Evolutionary conservation across 2,797 vertebrate genomes (phyloP), one percentile per base, ranked within the genome.

Genomic region (Aldrovandia affinis): DNA sequence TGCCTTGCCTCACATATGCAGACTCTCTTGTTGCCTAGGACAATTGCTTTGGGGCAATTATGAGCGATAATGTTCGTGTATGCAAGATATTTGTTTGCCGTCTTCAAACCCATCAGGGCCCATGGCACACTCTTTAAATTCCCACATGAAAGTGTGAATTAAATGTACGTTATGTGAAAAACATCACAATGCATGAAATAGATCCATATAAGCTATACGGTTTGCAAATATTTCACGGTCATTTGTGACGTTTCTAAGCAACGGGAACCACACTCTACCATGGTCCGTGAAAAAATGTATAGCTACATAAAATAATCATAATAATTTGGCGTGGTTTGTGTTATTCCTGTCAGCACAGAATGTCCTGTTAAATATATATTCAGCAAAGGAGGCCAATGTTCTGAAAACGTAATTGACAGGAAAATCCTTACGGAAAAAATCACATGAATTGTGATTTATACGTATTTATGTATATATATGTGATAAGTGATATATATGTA

Each of bases 1-100:
- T 92, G 92, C 91, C 90, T 94, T 93, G 93, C 89, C 93, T 89
- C 87, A 89, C 89, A 90, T 50, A 65, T 65, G n/a, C 75, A 54
- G 30, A 12, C 22, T 61, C 55, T 61, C 70, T 42, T 65, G 61
- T 42, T 36, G 12, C 28, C 25, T 42, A 39, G 54, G 54, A 73
- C 70, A 78, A 77, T 73, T 73, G 65, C 68, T 39, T 36, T 83
- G 33, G 75, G 44, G 36, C 30, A 44, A 44, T 57, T 83, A 30
- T 73, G 70, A 77, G 68, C 6, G 68, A 75, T 75, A 36, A 75
- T 83, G 42, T 75, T 44, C 18, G 22, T 8, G 82, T 42, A 75
- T 83, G 61, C n/a, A 47, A 1, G 59, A 33, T 63, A 81, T 84
- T 73, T 80, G 63, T 73, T 63, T 68, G 42, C 42, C 47, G 14